A percentile compares a stretch with the other conserved stretches of the same genome.
Evolutionary conservation across 2,888 invertebrate genomes (phyloP).

Genomic region (Caenorhabditis panamensis): DNA sequence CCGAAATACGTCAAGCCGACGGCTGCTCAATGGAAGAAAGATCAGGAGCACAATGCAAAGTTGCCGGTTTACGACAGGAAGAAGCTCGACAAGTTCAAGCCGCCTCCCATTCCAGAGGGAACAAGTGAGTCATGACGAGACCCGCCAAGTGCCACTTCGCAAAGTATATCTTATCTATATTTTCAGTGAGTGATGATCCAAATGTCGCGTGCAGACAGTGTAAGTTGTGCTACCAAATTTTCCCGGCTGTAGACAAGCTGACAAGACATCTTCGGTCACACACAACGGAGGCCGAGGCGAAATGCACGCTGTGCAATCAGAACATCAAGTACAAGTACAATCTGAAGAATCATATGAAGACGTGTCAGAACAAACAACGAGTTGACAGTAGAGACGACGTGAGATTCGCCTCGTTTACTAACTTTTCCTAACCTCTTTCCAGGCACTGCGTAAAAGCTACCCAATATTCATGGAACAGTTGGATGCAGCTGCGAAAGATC

Average conservation of each 20-base stretch:
- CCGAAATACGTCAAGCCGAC: no score
- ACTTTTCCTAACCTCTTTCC: not conserved
- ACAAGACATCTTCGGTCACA: conserved; percentile 3
- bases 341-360: not conserved
- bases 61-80: no score
- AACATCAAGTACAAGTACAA: conserved; percentile 14
- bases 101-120: no score
- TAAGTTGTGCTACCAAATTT: not conserved
- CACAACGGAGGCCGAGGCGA: not conserved
- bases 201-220: not conserved
- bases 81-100: no score
- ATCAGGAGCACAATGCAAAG: no score
- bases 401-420: no score
- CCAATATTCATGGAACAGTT: not conserved
- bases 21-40: no score
- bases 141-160: no score
- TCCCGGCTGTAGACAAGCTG: not conserved
- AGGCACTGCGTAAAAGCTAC: not conserved
- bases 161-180: not conserved
- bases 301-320: not conserved
- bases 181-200: conserved; percentile 21
- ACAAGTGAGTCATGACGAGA: no score
- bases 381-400: no score
- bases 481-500: not conserved
- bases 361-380: no score